Evolutionary conservation across 1,140 invertebrate genomes (phyloP), one percentile per base, ranked within the genome.

Genomic region (Aphaenogaster floridana): DNA sequence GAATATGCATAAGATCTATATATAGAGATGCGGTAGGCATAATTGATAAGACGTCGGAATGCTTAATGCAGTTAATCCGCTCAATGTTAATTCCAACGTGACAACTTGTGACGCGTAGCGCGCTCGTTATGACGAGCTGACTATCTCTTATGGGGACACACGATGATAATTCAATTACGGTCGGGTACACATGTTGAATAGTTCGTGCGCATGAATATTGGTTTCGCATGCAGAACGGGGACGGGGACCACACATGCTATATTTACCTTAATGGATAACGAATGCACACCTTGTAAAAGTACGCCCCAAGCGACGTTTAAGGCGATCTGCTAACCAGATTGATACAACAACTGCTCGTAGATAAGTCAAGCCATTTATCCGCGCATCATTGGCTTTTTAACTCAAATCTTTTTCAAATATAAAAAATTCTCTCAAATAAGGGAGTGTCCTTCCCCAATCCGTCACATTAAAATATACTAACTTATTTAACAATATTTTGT

Each of bases 231-330:
- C 86, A 54, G 36, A 50, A 42, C 76, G 28, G 42, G 66, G 28
- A 74, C 80, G 63, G 48, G 64, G 64, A 79, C 90, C 83, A 84
- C 90, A 79, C 89, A 86, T 81, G 80, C 89, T 89, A 89, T 83
- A 91, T 88, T 86, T 91, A 91, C 84, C 59, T 63, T 91, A 91
- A 91, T 89, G 90, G 84, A 91, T 91, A 91, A 91, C 88, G 90
- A 91, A 91, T 91, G 90, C 90, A 69, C 48, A 80, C 68, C 85
- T 91, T 76, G 85, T 91, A 88, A 91, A 91, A 91, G 88, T 89
- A 50, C 50, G 71, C 88, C 69, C 9, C 85, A 71, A 83, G 79
- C 63, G 74, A 61, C 80, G 76, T 91, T 91, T 91, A 88, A 91
- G 85, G 57, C 57, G 79, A 86, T 74, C 68, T 15, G 83, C 72